A percentile compares a stretch with the other conserved stretches of the same genome.
These are phyloP conservation scores for Seira sanloemensis DNA, from an alignment of 2,888 invertebrate species.

Conservation along the genomic window DNA sequence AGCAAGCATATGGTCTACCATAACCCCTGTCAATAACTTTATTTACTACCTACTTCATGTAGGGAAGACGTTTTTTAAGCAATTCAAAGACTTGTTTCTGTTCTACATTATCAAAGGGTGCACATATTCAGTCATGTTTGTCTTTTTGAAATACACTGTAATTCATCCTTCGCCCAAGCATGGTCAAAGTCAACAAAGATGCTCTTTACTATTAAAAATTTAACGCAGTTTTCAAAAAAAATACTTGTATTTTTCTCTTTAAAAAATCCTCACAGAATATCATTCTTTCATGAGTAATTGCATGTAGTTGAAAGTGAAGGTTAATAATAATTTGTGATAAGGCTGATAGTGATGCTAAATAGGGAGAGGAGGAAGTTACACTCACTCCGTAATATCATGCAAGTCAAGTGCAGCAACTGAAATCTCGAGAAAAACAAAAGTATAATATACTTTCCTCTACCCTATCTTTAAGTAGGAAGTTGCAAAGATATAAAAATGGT, in stretches of 20 bases:
- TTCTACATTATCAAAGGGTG: neutral
- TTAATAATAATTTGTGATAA: slow-evolving; percentile 20
- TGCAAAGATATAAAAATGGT: neutral
- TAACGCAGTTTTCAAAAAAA: too few species aligned
- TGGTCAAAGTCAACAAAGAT: neutral
- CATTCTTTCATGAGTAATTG: slow-evolving; percentile 23
- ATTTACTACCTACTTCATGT: neutral
- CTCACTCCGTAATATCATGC: neutral
- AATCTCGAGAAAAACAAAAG: too few species aligned
- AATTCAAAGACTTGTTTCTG: neutral
- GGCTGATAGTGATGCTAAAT: slow-evolving; percentile 2
- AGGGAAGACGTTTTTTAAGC: slow-evolving; percentile 29
- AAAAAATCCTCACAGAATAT: neutral
- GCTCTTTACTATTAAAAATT: neutral
- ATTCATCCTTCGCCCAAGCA: neutral
- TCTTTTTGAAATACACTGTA: neutral
- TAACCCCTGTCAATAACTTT: slow-evolving; percentile 25
- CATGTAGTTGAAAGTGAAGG: slow-evolving; percentile 40
- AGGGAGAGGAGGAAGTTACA: slow-evolving; percentile 35
- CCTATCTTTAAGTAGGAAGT: slow-evolving; percentile 16
- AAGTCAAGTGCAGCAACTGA: neutral
- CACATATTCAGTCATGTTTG: neutral
- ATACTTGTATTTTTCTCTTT: too few species aligned
- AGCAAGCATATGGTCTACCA: neutral
- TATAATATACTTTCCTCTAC: neutral